phyloP scores from a whole-genome alignment of 2,888 invertebrate species.

The Octonoba sinensis region DNA sequence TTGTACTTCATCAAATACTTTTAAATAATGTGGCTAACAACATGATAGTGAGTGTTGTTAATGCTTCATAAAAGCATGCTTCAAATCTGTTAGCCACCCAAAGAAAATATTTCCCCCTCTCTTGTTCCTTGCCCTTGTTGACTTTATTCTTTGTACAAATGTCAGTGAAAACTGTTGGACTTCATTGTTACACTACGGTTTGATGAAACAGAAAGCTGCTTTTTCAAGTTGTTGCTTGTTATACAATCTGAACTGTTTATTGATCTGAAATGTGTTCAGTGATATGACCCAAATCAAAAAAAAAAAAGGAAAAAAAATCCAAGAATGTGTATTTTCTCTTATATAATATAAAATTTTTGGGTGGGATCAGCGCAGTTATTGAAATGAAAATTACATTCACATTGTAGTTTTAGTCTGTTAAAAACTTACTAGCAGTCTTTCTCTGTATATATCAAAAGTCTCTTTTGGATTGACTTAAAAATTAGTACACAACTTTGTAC shows the following conservation, averaged over 20 bases:
- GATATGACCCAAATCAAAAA: constrained; percentile 55
- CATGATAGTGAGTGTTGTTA: neutral
- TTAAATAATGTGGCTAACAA: neutral
- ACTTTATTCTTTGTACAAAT: constrained; percentile 10
- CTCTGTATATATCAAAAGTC: constrained; percentile 64
- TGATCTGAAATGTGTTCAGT: constrained; percentile 50
- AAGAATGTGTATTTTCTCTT: constrained; percentile 61
- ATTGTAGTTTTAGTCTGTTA: constrained; percentile 63
- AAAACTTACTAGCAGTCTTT: constrained; percentile 63
- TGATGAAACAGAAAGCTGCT: constrained; percentile 57
- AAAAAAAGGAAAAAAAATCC: constrained; percentile 18
- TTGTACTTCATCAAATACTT: constrained; percentile 1
- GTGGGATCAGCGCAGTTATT: constrained; percentile 59
- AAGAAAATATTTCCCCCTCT: constrained; percentile 18
- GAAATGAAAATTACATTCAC: constrained; percentile 59
- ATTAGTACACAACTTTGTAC: constrained; percentile 63
- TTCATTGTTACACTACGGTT: constrained; percentile 1
- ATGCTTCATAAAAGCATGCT: neutral
- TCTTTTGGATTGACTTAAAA: constrained; percentile 62
- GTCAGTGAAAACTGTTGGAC: constrained; percentile 30
- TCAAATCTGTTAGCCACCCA: constrained; percentile 7
- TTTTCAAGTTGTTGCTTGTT: constrained; percentile 62
- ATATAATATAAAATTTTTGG: constrained; percentile 49
- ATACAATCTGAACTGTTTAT: constrained; percentile 48
- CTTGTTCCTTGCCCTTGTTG: constrained; percentile 1